Conservation (phyloP, 2,797 vertebrate genomes). For the Smutsia temminckii region DNA sequence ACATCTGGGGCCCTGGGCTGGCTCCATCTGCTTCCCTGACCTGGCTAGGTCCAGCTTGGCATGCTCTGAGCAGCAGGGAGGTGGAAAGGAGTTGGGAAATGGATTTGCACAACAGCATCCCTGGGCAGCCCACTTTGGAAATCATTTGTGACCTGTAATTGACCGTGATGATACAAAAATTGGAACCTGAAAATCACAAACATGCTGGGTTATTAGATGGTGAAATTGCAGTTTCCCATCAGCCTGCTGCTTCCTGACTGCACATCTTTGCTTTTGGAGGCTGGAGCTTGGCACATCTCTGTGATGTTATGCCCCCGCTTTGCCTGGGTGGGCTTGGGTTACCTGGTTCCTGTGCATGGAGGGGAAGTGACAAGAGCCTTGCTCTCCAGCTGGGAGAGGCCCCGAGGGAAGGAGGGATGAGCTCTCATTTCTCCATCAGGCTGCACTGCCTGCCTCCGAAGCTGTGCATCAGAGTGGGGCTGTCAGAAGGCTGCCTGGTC, state of each 20-base stretch:
- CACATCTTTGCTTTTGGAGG: background rate
- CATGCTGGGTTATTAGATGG: slow-evolving; percentile 62
- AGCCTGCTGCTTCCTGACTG: background rate
- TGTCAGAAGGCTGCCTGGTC: fast-evolving
- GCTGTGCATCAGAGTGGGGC: background rate
- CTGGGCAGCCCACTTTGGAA: slow-evolving; percentile 63
- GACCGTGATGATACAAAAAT: slow-evolving; percentile 60
- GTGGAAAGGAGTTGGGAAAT: slow-evolving; percentile 22
- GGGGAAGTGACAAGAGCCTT: background rate
- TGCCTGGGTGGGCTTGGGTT: background rate
- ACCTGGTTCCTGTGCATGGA: background rate
- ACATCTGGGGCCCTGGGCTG: background rate
- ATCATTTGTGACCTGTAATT: slow-evolving; percentile 76
- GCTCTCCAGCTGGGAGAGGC: background rate
- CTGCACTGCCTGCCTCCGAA: background rate
- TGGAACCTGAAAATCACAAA: slow-evolving; percentile 71
- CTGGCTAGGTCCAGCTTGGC: background rate
- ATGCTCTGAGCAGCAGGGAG: background rate
- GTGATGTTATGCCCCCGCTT: background rate
- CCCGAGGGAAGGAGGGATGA: background rate
- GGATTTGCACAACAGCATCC: slow-evolving; percentile 61
- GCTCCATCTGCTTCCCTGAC: background rate
- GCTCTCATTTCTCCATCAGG: background rate
- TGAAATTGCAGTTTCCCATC: slow-evolving; percentile 65
- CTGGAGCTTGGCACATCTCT: background rate